A percentile compares a stretch with the other conserved stretches of the same genome.
Evolutionary conservation across 2,113 vertebrate genomes (phyloP).

Genomic region (Toxostoma redivivum): DNA sequence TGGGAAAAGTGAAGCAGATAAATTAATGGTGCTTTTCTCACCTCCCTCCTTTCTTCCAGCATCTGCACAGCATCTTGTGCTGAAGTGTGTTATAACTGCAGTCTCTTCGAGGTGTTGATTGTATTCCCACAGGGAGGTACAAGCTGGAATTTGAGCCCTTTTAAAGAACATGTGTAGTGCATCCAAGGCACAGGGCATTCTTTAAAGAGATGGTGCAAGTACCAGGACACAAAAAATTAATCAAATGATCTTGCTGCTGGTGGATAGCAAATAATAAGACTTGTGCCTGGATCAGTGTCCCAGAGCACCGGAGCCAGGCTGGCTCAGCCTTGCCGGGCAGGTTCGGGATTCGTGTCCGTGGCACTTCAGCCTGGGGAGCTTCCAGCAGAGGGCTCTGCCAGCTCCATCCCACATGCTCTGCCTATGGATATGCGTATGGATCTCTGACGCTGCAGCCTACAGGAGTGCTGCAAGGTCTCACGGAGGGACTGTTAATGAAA

Average conservation of each 20-base stretch:
- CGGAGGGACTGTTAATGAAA: not conserved
- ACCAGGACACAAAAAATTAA: not conserved
- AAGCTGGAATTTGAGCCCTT: not conserved
- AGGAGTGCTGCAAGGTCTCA: not conserved
- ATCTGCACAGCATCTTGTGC: not conserved
- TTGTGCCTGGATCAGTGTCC: not conserved
- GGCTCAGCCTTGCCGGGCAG: fast-evolving
- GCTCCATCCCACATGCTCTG: fast-evolving
- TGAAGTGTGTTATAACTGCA: not conserved
- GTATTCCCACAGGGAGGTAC: fast-evolving
- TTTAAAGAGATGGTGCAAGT: not conserved
- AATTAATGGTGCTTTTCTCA: not conserved
- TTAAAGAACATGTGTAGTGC: fast-evolving
- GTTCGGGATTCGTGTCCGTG: fast-evolving
- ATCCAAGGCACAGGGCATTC: not conserved
- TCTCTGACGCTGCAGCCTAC: not conserved
- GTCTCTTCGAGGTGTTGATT: fast-evolving
- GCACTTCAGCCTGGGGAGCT: not conserved
- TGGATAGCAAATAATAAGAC: not conserved
- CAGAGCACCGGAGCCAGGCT: not conserved
- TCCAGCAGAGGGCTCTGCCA: not conserved
- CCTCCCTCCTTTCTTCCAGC: not conserved
- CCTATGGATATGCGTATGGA: fast-evolving
- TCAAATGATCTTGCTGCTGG: not conserved
- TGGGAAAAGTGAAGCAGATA: not conserved